Conservation (phyloP, 92 coral and sea anemone species). For the Siderastrea siderea region DNA sequence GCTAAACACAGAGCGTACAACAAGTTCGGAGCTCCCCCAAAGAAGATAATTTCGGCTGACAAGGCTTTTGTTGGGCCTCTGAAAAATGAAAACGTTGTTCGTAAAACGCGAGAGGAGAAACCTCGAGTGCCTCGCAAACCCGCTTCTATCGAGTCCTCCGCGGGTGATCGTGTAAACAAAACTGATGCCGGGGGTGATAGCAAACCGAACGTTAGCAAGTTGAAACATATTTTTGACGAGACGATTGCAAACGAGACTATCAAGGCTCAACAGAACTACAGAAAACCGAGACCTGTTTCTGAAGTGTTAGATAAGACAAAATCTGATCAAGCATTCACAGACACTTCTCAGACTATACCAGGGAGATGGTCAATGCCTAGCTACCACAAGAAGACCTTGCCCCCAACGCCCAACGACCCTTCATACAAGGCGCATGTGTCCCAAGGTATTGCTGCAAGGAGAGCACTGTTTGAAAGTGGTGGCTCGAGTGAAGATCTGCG, state of each 20-base stretch:
- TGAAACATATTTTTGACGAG: slow-evolving; percentile 87
- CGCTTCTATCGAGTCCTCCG: neutral
- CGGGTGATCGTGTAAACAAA: slow-evolving; percentile 27
- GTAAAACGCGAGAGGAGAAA: slow-evolving; percentile 41
- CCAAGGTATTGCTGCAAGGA: slow-evolving; percentile 87
- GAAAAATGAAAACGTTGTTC: slow-evolving; percentile 36
- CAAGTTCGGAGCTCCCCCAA: slow-evolving; percentile 75
- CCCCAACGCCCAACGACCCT: slow-evolving; percentile 48
- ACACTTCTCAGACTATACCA: neutral
- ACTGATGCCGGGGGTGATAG: slow-evolving; percentile 13
- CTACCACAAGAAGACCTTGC: slow-evolving; percentile 77
- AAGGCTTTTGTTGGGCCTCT: slow-evolving; percentile 17
- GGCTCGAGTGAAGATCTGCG: slow-evolving; percentile 70
- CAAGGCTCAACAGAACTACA: slow-evolving; percentile 61
- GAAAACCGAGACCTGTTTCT: slow-evolving; percentile 80
- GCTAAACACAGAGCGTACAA: slow-evolving; percentile 40
- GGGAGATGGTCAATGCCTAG: slow-evolving; percentile 90
- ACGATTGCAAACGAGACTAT: slow-evolving; percentile 74
- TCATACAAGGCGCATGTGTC: slow-evolving; percentile 81
- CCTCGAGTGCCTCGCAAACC: slow-evolving; percentile 53
- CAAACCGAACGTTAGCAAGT: slow-evolving; percentile 84
- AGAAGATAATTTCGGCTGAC: slow-evolving; percentile 67
- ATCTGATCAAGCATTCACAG: neutral
- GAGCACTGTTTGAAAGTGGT: slow-evolving; percentile 83
- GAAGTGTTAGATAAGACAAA: slow-evolving; percentile 50